These are phyloP conservation scores for Nymphalis c-album DNA, from an alignment of 2,888 invertebrate species.

Conservation along the genomic window DNA sequence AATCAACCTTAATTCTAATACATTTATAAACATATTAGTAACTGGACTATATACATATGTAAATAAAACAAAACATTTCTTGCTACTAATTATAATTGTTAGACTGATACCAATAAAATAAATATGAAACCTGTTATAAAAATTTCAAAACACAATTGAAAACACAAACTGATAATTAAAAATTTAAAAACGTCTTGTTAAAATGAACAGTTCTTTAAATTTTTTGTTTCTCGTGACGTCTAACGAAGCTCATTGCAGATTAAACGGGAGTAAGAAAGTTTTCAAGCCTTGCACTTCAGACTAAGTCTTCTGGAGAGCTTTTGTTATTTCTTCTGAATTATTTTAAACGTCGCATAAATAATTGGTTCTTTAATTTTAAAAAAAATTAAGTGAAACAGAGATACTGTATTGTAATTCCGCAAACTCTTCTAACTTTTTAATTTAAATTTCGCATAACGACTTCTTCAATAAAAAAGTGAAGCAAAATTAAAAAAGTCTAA, in stretches of 20 bases:
- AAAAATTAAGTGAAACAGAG: background rate
- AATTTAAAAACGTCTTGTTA: too few species aligned
- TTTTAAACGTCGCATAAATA: background rate
- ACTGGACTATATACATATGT: too few species aligned
- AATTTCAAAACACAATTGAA: too few species aligned
- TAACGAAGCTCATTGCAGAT: conserved; percentile 8
- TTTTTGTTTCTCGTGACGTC: background rate
- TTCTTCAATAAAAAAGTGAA: too few species aligned
- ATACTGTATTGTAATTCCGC: background rate
- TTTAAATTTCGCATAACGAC: too few species aligned
- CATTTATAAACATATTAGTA: too few species aligned
- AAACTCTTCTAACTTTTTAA: background rate
- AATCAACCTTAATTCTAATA: too few species aligned
- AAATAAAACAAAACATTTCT: too few species aligned
- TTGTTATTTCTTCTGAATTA: background rate
- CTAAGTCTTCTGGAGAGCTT: background rate
- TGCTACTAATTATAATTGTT: too few species aligned
- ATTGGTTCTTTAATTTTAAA: background rate
- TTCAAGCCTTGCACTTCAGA: background rate
- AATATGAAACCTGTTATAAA: too few species aligned
- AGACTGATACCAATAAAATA: too few species aligned
- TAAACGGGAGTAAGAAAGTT: conserved; percentile 4
- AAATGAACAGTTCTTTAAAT: background rate
- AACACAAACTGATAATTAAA: too few species aligned
- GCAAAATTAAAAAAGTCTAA: background rate